Evolutionary conservation across 2,888 invertebrate genomes (phyloP).

Genomic region (Cancer borealis): DNA sequence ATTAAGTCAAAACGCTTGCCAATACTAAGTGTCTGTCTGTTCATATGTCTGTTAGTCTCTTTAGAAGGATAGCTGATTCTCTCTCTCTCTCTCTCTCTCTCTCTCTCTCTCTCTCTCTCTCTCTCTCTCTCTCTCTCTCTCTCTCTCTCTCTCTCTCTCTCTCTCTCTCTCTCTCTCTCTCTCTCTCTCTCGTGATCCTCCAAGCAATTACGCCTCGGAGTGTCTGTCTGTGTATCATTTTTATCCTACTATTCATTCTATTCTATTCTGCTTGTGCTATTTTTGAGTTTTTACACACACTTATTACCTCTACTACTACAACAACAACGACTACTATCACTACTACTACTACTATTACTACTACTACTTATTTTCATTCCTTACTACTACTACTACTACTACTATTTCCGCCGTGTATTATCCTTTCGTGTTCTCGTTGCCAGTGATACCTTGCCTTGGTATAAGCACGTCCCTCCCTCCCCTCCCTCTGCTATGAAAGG

Average conservation of each 20-base stretch:
- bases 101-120: constrained; percentile 40
- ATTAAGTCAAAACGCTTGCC: neutral
- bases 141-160: constrained; percentile 10
- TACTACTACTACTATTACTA: neutral
- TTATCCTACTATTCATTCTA: neutral
- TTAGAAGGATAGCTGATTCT: neutral
- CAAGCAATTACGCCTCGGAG: neutral
- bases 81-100: constrained; percentile 3
- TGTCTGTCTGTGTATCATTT: neutral
- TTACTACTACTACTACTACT: neutral
- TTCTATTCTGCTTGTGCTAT: neutral
- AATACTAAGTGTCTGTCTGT: neutral
- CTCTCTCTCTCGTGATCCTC: neutral
- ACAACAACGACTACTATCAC: neutral
- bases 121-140: neutral
- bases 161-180: constrained; percentile 24
- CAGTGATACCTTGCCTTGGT: neutral
- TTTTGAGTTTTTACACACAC: neutral
- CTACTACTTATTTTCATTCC: neutral
- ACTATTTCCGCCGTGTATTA: neutral
- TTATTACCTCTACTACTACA: neutral
- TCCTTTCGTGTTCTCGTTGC: no score
- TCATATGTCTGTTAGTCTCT: neutral
- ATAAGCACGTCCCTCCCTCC: neutral
- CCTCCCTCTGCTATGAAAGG: neutral